These are phyloP conservation scores for Caenorhabditis doughertyi DNA, from an alignment of 2,888 invertebrate genomes.

Conservation along the genomic window DNA sequence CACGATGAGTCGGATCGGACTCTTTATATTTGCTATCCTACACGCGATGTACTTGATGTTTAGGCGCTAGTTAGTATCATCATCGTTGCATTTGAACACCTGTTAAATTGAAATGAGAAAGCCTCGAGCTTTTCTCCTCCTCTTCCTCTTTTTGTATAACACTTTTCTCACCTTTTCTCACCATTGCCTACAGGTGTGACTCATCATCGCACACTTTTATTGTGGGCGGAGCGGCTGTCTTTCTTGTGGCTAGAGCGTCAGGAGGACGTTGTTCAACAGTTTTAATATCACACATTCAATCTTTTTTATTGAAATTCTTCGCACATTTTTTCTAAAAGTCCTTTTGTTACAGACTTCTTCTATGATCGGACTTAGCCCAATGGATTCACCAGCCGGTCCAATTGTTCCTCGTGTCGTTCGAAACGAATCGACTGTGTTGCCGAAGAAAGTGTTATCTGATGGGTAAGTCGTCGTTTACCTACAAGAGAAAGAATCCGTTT, in stretches of 20 bases:
- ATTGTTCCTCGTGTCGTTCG: constrained; percentile 58
- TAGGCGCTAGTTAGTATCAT: constrained; percentile 32
- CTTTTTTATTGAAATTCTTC: background rate
- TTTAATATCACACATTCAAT: constrained; percentile 14
- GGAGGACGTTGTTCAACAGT: background rate
- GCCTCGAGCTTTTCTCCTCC: constrained; percentile 7
- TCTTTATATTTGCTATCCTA: constrained; percentile 13
- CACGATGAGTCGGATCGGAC: background rate
- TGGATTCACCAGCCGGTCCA: constrained; percentile 54
- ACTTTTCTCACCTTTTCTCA: background rate
- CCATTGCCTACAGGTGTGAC: constrained; percentile 34
- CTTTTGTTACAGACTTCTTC: constrained; percentile 50
- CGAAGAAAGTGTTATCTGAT: constrained; percentile 63
- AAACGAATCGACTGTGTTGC: constrained; percentile 71
- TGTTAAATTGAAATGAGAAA: constrained; percentile 42
- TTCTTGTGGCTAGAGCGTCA: background rate
- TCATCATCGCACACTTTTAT: constrained; percentile 29
- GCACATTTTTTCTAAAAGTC: background rate
- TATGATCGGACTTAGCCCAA: constrained; percentile 57
- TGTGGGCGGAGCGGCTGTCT: constrained; percentile 24
- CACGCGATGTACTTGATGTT: constrained; percentile 44
- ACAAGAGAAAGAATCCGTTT: constrained; percentile 4
- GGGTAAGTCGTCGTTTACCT: constrained; percentile 57
- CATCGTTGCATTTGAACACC: constrained; percentile 41
- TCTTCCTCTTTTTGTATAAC: background rate